These are phyloP conservation scores for Pholis gunnellus DNA, from an alignment of 2,113 vertebrate species.

Conservation along the genomic window DNA sequence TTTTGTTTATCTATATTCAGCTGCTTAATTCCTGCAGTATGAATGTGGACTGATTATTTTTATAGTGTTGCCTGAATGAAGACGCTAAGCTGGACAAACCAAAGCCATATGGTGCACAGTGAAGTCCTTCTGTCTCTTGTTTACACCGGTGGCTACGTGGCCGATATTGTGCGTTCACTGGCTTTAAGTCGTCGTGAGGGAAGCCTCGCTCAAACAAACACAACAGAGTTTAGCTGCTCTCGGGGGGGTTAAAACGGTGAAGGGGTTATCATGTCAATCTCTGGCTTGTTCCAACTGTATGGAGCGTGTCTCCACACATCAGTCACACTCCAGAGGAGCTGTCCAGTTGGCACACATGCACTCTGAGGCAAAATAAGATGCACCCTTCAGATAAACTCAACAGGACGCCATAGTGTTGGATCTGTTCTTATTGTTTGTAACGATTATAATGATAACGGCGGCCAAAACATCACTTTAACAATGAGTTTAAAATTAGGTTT, in stretches of 20 bases:
- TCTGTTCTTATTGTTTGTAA: background rate
- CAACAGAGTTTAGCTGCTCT: constrained; percentile 27
- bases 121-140: constrained; percentile 49
- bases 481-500: constrained; percentile 7
- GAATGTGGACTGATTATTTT: background rate
- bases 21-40: background rate
- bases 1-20: constrained; percentile 12
- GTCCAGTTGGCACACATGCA: constrained; percentile 29
- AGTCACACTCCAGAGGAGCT: constrained; percentile 45
- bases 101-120: constrained; percentile 38
- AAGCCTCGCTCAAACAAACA: constrained; percentile 41
- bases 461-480: background rate
- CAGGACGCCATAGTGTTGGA: background rate
- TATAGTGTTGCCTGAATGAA: constrained; percentile 13
- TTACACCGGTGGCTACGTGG: constrained; percentile 10
- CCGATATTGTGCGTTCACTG: constrained; percentile 27
- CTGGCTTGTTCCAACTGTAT: constrained; percentile 50
- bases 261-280: constrained; percentile 65
- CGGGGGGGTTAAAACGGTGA: constrained; percentile 34
- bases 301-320: constrained; percentile 48
- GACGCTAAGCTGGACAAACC: constrained; percentile 35
- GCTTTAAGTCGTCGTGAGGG: constrained; percentile 13
- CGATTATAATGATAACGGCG: background rate
- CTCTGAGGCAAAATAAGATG: constrained; percentile 38
- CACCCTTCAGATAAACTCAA: constrained; percentile 36